A percentile compares a stretch with the other conserved stretches of the same genome.
Conservation (phyloP, 2,888 invertebrate species). For the Loripinus fragilis region DNA sequence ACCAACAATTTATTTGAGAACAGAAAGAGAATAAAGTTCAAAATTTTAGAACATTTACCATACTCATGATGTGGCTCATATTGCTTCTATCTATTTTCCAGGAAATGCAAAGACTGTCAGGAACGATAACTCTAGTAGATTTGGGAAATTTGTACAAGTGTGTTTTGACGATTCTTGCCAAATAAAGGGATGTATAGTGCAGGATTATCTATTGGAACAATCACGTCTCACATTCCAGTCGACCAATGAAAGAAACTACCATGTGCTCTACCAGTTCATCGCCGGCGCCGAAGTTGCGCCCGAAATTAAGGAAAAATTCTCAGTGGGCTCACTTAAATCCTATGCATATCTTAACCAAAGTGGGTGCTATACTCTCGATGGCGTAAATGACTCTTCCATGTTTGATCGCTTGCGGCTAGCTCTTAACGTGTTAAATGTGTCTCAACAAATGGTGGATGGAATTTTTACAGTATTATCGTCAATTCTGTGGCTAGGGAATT, state of each 20-base stretch:
- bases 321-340: constrained; percentile 66
- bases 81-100: constrained; percentile 48
- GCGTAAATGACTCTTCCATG: constrained; percentile 75
- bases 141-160: constrained; percentile 97
- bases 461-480: constrained; percentile 77
- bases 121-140: constrained; percentile 98
- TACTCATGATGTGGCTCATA: no score
- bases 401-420: constrained; percentile 78
- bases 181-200: constrained; percentile 80
- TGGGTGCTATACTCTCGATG: constrained; percentile 74
- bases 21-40: no score
- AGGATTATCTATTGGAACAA: constrained; percentile 96
- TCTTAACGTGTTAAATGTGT: constrained; percentile 76
- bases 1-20: no score
- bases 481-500: constrained; percentile 76
- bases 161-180: constrained; percentile 91
- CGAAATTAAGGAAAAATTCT: constrained; percentile 72
- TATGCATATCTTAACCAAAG: constrained; percentile 78
- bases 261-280: constrained; percentile 97
- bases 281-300: constrained; percentile 87
- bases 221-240: constrained; percentile 92
- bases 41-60: no score
- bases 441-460: constrained; percentile 74
- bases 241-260: constrained; percentile 96
- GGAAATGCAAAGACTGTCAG: constrained; percentile 98